Conservation (phyloP, 2,888 invertebrate genomes). For the Ametastegia equiseti region DNA sequence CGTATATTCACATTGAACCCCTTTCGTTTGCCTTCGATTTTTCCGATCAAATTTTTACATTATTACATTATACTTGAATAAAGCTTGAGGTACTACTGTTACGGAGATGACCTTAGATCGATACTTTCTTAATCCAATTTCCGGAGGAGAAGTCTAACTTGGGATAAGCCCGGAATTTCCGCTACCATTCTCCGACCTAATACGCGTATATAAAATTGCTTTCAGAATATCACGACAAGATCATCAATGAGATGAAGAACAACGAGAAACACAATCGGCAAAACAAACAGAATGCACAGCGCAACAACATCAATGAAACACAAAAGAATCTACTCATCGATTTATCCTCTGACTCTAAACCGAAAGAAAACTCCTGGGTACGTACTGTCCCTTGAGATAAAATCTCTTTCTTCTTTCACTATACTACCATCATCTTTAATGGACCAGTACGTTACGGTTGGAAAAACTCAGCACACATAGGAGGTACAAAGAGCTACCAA, state of each 20-base stretch:
- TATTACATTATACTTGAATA: not conserved
- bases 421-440: not conserved
- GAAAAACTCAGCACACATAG: too few species aligned
- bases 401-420: not conserved
- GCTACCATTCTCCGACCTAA: not conserved
- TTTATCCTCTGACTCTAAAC: slow-evolving; percentile 67
- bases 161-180: not conserved
- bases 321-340: slow-evolving; percentile 72
- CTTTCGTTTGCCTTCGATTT: not conserved
- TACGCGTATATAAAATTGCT: not conserved
- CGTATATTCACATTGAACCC: not conserved
- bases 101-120: not conserved
- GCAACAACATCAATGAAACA: slow-evolving; percentile 56
- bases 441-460: too few species aligned
- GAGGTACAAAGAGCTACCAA: too few species aligned
- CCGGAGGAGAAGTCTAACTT: not conserved
- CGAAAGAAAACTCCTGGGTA: slow-evolving; percentile 70
- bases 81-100: not conserved
- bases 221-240: slow-evolving; percentile 54
- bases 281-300: slow-evolving; percentile 53
- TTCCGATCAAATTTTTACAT: not conserved
- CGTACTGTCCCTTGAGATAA: not conserved
- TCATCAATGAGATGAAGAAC: slow-evolving; percentile 38
- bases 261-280: slow-evolving; percentile 38
- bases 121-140: not conserved